A percentile compares a stretch with the other conserved stretches of the same genome.
Conservation (phyloP, 2,888 invertebrate genomes). For the Anarsia innoxiella region DNA sequence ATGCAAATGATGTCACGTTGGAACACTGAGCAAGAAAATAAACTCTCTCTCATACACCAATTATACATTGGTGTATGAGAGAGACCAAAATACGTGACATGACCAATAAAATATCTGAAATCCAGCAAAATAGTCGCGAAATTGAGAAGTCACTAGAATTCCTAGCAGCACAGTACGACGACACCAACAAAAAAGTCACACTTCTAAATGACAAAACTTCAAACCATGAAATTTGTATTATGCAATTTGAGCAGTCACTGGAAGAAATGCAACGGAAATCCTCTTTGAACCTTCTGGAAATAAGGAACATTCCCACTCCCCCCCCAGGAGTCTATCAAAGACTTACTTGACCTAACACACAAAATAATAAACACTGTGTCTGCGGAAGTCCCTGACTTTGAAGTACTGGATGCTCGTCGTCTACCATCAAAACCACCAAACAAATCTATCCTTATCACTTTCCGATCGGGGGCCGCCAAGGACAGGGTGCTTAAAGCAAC, state of each 20-base stretch:
- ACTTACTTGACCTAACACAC: background rate
- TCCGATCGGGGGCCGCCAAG: background rate
- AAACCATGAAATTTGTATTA: background rate
- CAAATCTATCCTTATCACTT: background rate
- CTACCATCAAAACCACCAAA: background rate
- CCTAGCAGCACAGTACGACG: background rate
- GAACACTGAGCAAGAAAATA: background rate
- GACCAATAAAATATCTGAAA: background rate
- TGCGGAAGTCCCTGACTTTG: background rate
- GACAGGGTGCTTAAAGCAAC: background rate
- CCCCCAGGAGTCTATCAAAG: background rate
- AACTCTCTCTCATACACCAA: background rate
- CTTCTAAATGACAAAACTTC: background rate
- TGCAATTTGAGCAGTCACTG: background rate
- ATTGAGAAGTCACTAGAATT: background rate
- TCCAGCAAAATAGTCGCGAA: background rate
- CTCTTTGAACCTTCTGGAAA: background rate
- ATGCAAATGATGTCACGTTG: background rate
- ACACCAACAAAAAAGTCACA: background rate
- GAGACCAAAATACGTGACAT: background rate
- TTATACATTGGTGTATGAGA: too few relatives aligned
- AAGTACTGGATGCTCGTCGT: background rate
- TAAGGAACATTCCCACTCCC: background rate
- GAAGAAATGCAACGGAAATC: background rate
- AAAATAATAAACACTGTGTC: background rate